Evolutionary conservation across 2,888 invertebrate genomes (phyloP), one percentile per base, ranked within the genome.

Genomic region (Trichogramma evanescens): DNA sequence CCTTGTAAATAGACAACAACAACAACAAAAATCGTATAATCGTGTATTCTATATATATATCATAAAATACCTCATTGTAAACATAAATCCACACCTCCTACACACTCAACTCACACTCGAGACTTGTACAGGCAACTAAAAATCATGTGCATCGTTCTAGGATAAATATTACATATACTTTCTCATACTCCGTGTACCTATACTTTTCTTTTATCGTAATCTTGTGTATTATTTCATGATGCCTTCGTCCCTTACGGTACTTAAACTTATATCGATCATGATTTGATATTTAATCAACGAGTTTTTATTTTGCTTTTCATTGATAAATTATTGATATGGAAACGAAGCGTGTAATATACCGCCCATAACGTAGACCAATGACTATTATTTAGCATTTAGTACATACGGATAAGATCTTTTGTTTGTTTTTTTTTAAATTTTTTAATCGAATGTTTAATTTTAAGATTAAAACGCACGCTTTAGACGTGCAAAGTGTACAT

Each of bases 341-440:
- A 45, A 45, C 45, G 45, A n/a, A n/a, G 45, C 45, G 45, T 45
- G 45, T 45, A 45, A 3, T 45, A 45, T 45, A n/a, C n/a, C 45
- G 8, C 8, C 26, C 26, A 26, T 26, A 63, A 64, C 70, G 70
- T 70, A 74, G 73, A 76, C 75, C 75, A 76, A 75, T 76, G 73
- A 76, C 69, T 75, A 75, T 74, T 71, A 64, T 74, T 72, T 74
- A 73, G 67, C 69, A 66, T 68, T 60, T 54, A 44, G 9, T 56
- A 59, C 13, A 45, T 55, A 52, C 52, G 10, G 43, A 50, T 55
- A 52, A 54, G 45, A 54, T 50, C 38, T 61, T 58, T 56, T 49
- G 42, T 54, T 50, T 46, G 10, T 54, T 46, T 57, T 61, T 50
- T 57, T 13, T 13, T 42, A 46, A 50, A 50, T 50, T 13, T 26